Evolutionary conservation across 2,797 vertebrate species (phyloP).

Genomic region (Paramormyrops hopkinsi): DNA sequence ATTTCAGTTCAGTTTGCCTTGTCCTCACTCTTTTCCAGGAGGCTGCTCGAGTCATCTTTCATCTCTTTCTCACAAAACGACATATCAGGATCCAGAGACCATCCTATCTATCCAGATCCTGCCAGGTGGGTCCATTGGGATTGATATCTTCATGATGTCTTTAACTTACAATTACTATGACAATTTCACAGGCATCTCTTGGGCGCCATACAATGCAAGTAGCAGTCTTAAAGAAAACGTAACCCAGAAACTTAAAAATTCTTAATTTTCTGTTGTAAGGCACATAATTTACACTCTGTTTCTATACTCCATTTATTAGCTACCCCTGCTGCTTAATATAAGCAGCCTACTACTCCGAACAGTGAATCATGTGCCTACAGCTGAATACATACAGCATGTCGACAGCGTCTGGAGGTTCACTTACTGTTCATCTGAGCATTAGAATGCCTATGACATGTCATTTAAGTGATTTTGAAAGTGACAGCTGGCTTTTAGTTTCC

Average conservation of each 20-base stretch:
- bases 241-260: not conserved
- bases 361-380: not conserved
- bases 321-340: not conserved
- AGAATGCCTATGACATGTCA: not conserved
- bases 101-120: slow-evolving; percentile 98
- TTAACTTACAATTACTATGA: not conserved
- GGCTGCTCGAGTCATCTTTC: slow-evolving; percentile 92
- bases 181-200: not conserved
- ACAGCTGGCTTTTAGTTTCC: not conserved
- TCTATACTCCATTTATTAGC: not conserved
- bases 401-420: not conserved
- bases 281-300: not conserved
- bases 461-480: not conserved
- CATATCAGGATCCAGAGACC: slow-evolving; percentile 91
- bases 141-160: not conserved
- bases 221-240: not conserved
- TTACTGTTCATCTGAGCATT: not conserved
- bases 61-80: slow-evolving; percentile 93
- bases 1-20: not conserved
- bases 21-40: slow-evolving; percentile 59
- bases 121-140: slow-evolving; percentile 71
- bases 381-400: not conserved
- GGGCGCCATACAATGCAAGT: not conserved
- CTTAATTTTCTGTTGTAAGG: not conserved
- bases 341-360: not conserved